These are phyloP conservation scores for Brienomyrus brachyistius DNA, from an alignment of 2,113 vertebrate genomes.

Conservation along the genomic window DNA sequence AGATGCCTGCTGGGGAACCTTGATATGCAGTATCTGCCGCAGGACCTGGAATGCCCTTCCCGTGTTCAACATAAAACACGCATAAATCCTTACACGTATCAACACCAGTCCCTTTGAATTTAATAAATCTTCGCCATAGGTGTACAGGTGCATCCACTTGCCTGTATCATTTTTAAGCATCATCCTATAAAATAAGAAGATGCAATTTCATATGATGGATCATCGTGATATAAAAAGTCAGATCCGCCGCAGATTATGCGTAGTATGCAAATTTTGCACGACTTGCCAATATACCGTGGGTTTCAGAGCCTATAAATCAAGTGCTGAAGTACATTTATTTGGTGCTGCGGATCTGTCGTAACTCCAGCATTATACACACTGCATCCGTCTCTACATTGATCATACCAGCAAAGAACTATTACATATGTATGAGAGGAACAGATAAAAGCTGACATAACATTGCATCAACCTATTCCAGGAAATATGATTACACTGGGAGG, in stretches of 20 bases:
- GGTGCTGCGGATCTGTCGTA: background rate
- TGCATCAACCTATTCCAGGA: background rate
- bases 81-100: background rate
- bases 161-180: background rate
- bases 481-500: background rate
- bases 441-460: slow-evolving; percentile 6
- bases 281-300: background rate
- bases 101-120: background rate
- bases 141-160: background rate
- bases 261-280: background rate
- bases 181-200: background rate
- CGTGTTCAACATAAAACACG: background rate
- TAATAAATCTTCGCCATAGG: background rate
- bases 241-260: background rate
- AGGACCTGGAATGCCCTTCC: background rate
- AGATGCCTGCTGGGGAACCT: background rate
- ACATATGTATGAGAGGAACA: background rate
- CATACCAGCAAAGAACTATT: background rate
- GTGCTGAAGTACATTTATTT: background rate
- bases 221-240: background rate
- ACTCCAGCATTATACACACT: background rate
- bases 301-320: background rate
- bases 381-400: background rate
- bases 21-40: background rate
- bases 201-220: slow-evolving; percentile 2